Evolutionary conservation across 1,140 invertebrate genomes (phyloP), one percentile per base, ranked within the genome.

Genomic region (Leptopilina clavipes): DNA sequence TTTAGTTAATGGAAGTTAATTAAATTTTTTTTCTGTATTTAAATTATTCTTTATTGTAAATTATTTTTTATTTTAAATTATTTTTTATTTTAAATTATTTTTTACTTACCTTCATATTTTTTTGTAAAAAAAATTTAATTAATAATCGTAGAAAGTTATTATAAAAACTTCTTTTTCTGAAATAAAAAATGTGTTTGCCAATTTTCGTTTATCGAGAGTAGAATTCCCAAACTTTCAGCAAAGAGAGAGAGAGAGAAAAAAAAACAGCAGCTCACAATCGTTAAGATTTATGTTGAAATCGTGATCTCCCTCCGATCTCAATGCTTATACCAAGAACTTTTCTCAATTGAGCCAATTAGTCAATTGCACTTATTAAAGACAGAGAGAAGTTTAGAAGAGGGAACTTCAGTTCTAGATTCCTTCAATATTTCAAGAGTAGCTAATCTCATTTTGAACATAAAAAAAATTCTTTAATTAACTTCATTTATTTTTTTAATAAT

Each of bases 341-440:
- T 86, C 82, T 82, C 86, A 86, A 87, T 87, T 87, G 86, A 87
- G 82, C 71, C 85, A 87, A 85, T 87, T 86, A 87, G 79, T 71
- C 85, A 88, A 87, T 88, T 87, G 83, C 80, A 77, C 85, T 86
- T 86, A 87, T 65, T 65, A 37, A 65, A 65, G 80, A 70, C 37
- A 78, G 73, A 75, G 76, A 77, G 77, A 75, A 72, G 72, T 71
- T 74, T 45, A 73, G 40, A 43, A 73, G 73, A 74, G 22, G 18
- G 73, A n/a, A 10, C 59, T 12, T 40, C 45, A 40, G 65, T 40
- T n/a, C 52, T 25, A 65, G 59, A 65, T 65, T 65, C 59, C 59
- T 31, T 65, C 12, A 65, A 65, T 65, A 65, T n/a, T 59, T 25
- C 54, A 31, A 65, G 5, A n/a, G 7, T 10, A 11, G 5, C 59